These are phyloP conservation scores for Epinephelus moara DNA, from an alignment of 2,113 vertebrate species.

Conservation along the genomic window DNA sequence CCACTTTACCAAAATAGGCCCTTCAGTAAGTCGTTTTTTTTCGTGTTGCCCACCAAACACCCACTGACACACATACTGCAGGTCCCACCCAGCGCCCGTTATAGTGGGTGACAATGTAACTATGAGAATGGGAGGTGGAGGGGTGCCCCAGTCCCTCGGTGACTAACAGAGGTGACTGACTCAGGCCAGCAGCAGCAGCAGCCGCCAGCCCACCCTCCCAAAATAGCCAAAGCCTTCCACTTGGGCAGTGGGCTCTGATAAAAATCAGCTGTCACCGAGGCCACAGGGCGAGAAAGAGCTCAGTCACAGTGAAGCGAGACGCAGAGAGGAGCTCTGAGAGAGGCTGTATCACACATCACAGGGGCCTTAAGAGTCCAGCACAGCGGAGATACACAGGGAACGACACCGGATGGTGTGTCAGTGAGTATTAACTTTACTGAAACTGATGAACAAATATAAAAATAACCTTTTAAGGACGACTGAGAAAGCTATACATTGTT, in stretches of 20 bases:
- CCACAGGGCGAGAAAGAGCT: slow-evolving; percentile 79
- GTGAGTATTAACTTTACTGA: slow-evolving; percentile 56
- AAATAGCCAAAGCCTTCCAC: slow-evolving; percentile 85
- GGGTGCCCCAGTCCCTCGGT: slow-evolving; percentile 61
- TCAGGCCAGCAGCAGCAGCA: slow-evolving; percentile 83
- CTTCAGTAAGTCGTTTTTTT: slow-evolving; percentile 11
- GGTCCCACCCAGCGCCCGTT: slow-evolving; percentile 61
- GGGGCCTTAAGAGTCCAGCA: slow-evolving; percentile 20
- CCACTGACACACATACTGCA: slow-evolving; percentile 54
- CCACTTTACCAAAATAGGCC: slow-evolving; percentile 42
- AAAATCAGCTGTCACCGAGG: slow-evolving; percentile 88
- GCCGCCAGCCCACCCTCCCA: slow-evolving; percentile 86
- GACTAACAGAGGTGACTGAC: slow-evolving; percentile 86
- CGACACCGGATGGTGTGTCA: slow-evolving; percentile 37
- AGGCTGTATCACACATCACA: slow-evolving; percentile 37
- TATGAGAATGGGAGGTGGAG: slow-evolving; percentile 67
- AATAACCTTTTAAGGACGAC: not conserved
- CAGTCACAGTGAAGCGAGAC: slow-evolving; percentile 49
- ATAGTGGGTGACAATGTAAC: slow-evolving; percentile 75
- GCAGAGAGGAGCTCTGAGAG: slow-evolving; percentile 48
- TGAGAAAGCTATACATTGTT: not conserved
- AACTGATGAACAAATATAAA: not conserved
- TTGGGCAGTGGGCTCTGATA: slow-evolving; percentile 80
- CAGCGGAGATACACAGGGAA: slow-evolving; percentile 32
- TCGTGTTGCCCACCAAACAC: slow-evolving; percentile 7